Base-by-base conservation (phyloP, 1,140 invertebrate genomes). In the Drosophila subpulchrella region DNA sequence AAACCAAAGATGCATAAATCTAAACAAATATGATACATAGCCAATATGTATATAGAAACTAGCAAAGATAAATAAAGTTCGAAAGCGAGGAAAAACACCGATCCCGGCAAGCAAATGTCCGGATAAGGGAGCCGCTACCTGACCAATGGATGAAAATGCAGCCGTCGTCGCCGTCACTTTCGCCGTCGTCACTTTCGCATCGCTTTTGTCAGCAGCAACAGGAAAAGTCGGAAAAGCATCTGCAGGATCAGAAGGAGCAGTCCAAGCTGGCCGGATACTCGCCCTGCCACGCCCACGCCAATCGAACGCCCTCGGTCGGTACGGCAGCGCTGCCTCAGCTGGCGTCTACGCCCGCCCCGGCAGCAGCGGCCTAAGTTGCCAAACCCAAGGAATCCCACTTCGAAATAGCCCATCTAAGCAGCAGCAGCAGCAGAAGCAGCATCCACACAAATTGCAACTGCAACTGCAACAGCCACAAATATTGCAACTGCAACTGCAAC, bases 91-190 rank as follows among this genome's bases (percentile, higher is more conserved):
- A 38, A 55, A 17, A 20, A 53, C 50, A 73, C 36, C 66, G 44
- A 81, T 74, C 82, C 84, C 83, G 83, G 76, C 85, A 83, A 71
- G 27, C 77, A 78, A 78, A 91, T 91, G 90, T 91, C 86, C 84
- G 90, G 90, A 91, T 91, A 81, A 91, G 78, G 51, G 48, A 70
- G 70, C 66, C 51, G 71, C 67, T 58, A 83, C 66, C 81, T 90
- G 80, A 90, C 84, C 90, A 91, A 91, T 91, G 85, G 90, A 91
- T 91, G 90, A 91, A 91, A 91, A 91, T 91, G 90, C 90, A 90
- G 90, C 84, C 78, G 81, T 91, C 90, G 90, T 91, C 90, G 89
- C 84, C 83, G 84, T 88, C 78, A 88, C 80, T 90, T 74, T 84
- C 78, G 85, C 76, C 82, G 82, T 88, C 81, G 90, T 91, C 75